Conservation (phyloP, 2,113 vertebrate species). For the Dicerorhinus sumatrensis region DNA sequence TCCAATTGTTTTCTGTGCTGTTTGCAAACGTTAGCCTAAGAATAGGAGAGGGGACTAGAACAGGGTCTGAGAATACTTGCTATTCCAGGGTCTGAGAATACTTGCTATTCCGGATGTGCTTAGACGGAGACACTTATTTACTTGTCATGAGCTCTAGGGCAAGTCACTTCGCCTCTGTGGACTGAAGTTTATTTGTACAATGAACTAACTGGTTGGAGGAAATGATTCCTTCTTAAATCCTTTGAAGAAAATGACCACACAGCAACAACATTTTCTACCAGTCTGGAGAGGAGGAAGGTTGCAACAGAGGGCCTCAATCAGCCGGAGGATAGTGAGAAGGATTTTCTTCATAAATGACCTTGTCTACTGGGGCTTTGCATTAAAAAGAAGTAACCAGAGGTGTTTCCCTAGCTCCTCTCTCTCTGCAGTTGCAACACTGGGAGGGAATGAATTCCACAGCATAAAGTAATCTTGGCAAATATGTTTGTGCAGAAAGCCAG, state of each 20-base stretch:
- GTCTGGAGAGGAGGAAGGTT: not conserved
- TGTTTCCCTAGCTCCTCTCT: not conserved
- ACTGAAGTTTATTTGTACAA: not conserved
- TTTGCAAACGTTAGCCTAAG: constrained; percentile 10
- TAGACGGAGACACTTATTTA: constrained; percentile 20
- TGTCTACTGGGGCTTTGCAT: not conserved
- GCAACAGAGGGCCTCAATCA: not conserved
- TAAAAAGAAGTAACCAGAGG: not conserved
- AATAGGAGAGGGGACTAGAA: not conserved
- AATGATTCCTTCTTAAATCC: not conserved
- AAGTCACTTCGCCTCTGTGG: not conserved
- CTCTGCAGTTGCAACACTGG: not conserved
- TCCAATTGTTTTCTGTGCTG: constrained; percentile 58
- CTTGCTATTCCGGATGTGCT: not conserved
- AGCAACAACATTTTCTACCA: not conserved
- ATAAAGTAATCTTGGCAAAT: constrained; percentile 54
- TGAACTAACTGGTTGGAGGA: not conserved
- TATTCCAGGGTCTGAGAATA: not conserved
- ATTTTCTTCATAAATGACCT: not conserved
- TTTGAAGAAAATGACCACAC: not conserved
- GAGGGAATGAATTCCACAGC: constrained; percentile 4
- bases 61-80: not conserved
- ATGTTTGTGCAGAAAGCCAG: not conserved
- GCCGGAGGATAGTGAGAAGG: not conserved
- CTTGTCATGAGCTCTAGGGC: constrained; percentile 30